Base-by-base conservation (phyloP, 2,797 vertebrate species). In the Poecile montanus region DNA sequence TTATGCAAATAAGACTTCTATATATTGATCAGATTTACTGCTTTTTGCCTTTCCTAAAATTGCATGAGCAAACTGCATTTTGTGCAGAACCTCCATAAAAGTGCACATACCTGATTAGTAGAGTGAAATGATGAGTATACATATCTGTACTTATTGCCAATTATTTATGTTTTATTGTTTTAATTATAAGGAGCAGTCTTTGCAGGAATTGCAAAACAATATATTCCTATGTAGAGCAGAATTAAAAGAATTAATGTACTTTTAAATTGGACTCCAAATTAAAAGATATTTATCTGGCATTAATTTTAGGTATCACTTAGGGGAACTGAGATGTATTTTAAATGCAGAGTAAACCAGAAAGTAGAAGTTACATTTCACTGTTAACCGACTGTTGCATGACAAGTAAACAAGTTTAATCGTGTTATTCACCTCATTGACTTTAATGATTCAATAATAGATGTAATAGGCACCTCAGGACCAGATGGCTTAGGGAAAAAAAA, bases 391-490 rank as follows among this genome's bases (percentile, higher is more conserved):
- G 94, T 96, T 97, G 96, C 95, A 95, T 95, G 97, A 97, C 97
- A 97, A 98, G 97, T 97, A 98, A 98, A 98, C 97, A 98, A 97
- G 89, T 97, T 98, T 98, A 98, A 98, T 98, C 68, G 42, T 97
- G 95, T 97, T 98, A 97, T 97, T 97, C 97, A 98, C 98, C 96
- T 98, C 98, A 98, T 97, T 98, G 98, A 98, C 96, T 98, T 98
- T 98, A 98, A 98, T 98, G 97, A 98, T 96, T 97, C 98, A 96
- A 96, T 98, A 98, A 97, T 98, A 97, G 95, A 97, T 96, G 97
- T 98, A 98, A 98, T 95, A 96, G 97, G 95, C 97, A 97, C 96
- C 97, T 98, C 96, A 97, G 94, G 97, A 97, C 97, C 98, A 98
- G 97, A 98, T 97, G 97, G 98, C 94, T 97, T 81, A 94, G 94